These are phyloP conservation scores for Sinonovacula constricta DNA, from an alignment of 1,140 invertebrate species.

Conservation along the genomic window DNA sequence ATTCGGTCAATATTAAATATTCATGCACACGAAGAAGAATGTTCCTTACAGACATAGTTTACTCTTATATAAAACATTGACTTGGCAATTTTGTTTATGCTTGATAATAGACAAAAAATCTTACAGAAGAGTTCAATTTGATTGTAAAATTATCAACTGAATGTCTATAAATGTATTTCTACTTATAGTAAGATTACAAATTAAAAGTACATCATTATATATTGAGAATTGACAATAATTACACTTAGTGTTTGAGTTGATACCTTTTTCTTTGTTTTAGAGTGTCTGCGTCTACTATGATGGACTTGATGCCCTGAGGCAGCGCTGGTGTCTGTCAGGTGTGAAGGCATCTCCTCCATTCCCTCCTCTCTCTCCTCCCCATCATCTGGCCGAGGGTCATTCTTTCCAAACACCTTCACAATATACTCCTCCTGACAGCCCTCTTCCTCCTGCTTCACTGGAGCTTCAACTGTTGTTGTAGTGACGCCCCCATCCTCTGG, in stretches of 20 bases:
- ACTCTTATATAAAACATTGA: neutral
- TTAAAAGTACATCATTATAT: too few relatives aligned
- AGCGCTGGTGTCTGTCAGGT: neutral
- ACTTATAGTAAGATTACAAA: too few relatives aligned
- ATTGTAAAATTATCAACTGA: too few relatives aligned
- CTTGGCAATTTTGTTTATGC: neutral
- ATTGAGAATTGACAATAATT: too few relatives aligned
- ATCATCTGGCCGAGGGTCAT: slow-evolving; percentile 10
- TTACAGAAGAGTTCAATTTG: too few relatives aligned
- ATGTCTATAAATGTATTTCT: too few relatives aligned
- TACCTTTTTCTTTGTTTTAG: slow-evolving; percentile 28
- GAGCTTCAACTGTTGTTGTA: slow-evolving; percentile 12
- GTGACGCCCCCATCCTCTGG: slow-evolving; percentile 49
- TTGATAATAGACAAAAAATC: too few relatives aligned
- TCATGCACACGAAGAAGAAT: too few relatives aligned
- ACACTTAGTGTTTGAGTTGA: neutral
- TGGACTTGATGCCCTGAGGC: neutral
- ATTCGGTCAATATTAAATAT: too few relatives aligned
- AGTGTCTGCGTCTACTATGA: neutral
- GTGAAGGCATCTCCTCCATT: neutral
- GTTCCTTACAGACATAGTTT: too few relatives aligned
- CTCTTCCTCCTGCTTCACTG: slow-evolving; percentile 34
- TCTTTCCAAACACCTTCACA: slow-evolving; percentile 44
- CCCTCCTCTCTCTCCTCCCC: neutral
- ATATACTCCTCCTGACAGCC: slow-evolving; percentile 37